Conservation (phyloP, 1,140 invertebrate species). For the Pseudachorutes palmiensis region DNA sequence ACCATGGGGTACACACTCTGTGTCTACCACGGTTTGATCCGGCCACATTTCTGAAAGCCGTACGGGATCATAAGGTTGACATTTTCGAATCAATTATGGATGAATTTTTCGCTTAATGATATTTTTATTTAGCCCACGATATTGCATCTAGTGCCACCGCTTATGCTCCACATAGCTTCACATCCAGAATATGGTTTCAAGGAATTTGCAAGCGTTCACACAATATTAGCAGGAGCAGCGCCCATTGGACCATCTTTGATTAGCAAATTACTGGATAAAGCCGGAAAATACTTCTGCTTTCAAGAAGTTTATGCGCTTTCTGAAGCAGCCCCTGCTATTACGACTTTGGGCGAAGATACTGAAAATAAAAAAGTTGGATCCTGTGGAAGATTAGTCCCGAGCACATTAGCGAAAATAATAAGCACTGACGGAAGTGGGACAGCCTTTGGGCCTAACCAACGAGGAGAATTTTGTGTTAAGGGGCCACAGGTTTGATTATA, state of each 20-base stretch:
- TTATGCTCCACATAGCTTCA: conserved; percentile 59
- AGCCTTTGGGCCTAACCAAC: conserved; percentile 41
- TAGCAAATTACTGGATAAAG: conserved; percentile 20
- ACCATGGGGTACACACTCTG: neutral
- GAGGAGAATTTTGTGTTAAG: conserved; percentile 47
- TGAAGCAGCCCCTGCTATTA: conserved; percentile 26
- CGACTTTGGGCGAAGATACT: neutral
- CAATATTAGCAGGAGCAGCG: conserved; percentile 50
- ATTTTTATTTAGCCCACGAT: conserved; percentile 50
- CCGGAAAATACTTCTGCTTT: conserved; percentile 13
- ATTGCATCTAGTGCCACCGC: conserved; percentile 46
- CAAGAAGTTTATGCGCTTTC: conserved; percentile 9
- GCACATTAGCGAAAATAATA: conserved; percentile 41
- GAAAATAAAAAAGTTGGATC: conserved; percentile 15
- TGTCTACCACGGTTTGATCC: neutral
- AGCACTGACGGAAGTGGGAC: conserved; percentile 42
- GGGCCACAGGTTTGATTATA: conserved; percentile 42
- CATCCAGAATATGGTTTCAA: conserved; percentile 50
- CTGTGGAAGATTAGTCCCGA: conserved; percentile 29
- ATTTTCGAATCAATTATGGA: conserved; percentile 69
- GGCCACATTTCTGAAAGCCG: neutral
- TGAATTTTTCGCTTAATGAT: conserved; percentile 55
- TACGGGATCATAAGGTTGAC: neutral
- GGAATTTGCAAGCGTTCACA: conserved; percentile 49
- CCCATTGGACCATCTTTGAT: conserved; percentile 19